A percentile compares a stretch with the other conserved stretches of the same genome.
phyloP scores from a whole-genome alignment of 2,113 vertebrate genomes.

The Piliocolobus tephrosceles region DNA sequence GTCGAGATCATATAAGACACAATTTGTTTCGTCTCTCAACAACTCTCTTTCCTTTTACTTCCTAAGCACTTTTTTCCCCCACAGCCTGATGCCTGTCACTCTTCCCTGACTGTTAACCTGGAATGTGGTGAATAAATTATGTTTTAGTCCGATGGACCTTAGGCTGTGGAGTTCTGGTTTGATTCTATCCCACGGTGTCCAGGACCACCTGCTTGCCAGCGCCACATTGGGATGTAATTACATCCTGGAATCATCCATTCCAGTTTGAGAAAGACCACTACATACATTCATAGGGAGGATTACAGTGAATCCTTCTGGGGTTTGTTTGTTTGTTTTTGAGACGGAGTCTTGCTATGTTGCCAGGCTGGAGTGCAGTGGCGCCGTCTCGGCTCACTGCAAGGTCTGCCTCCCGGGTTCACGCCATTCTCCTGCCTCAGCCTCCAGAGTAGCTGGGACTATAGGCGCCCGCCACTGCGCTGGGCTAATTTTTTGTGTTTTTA shows the following conservation, averaged over 20 bases:
- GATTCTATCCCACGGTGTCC: background rate
- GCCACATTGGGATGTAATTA: background rate
- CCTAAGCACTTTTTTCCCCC: background rate
- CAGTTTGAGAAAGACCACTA: background rate
- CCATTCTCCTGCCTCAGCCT: too few relatives aligned
- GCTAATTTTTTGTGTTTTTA: too few relatives aligned
- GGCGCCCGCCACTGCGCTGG: rapidly evolving
- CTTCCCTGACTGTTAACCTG: background rate
- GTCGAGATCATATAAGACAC: constrained; percentile 15
- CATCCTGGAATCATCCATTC: background rate
- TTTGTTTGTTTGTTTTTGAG: too few relatives aligned
- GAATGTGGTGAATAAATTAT: background rate
- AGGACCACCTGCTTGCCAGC: background rate
- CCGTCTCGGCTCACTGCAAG: too few relatives aligned
- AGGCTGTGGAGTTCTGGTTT: background rate
- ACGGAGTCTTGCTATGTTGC: too few relatives aligned
- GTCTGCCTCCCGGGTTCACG: too few relatives aligned
- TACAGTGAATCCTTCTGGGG: background rate
- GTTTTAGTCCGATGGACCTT: background rate
- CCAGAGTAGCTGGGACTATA: too few relatives aligned
- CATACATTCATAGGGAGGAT: too few relatives aligned
- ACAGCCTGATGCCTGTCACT: background rate
- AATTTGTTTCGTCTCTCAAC: constrained; percentile 6
- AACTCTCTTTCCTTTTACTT: background rate
- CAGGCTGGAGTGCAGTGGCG: too few relatives aligned